Conservation (phyloP, 2,888 invertebrate genomes). For the Incurvaria masculella region DNA sequence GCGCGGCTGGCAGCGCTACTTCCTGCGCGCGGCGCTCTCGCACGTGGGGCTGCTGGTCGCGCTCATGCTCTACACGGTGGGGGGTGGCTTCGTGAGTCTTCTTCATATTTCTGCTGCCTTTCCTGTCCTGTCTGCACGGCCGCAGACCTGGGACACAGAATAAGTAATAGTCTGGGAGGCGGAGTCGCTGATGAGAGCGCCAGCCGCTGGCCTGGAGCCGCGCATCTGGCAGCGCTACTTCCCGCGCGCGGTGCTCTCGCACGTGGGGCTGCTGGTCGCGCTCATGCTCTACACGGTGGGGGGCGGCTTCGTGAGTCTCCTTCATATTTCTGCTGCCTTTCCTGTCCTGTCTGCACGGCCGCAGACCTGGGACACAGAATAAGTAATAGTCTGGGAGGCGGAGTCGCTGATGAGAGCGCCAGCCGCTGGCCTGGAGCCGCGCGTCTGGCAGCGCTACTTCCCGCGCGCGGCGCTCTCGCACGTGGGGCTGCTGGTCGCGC, state of each 20-base stretch:
- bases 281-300: conserved; percentile 75
- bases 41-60: conserved; percentile 73
- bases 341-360: too few relatives aligned
- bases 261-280: conserved; percentile 70
- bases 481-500: conserved; percentile 68
- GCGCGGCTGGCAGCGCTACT: conserved; percentile 51
- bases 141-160: too few relatives aligned
- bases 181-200: conserved; percentile 42
- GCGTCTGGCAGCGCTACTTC: conserved; percentile 54
- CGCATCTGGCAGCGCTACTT: conserved; percentile 54
- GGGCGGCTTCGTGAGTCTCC: conserved; percentile 71
- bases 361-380: too few relatives aligned
- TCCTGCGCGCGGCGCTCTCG: conserved; percentile 64
- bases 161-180: too few relatives aligned
- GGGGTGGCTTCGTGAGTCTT: too few relatives aligned
- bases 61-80: conserved; percentile 73
- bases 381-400: too few relatives aligned
- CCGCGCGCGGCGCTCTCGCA: conserved; percentile 69
- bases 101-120: too few relatives aligned
- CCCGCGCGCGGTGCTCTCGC: conserved; percentile 66
- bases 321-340: too few relatives aligned
- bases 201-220: conserved; percentile 19
- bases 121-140: too few relatives aligned
- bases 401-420: conserved; percentile 44
- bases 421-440: conserved; percentile 12